Conservation (phyloP, 2,113 vertebrate species). For the Circaetus gallicus region DNA sequence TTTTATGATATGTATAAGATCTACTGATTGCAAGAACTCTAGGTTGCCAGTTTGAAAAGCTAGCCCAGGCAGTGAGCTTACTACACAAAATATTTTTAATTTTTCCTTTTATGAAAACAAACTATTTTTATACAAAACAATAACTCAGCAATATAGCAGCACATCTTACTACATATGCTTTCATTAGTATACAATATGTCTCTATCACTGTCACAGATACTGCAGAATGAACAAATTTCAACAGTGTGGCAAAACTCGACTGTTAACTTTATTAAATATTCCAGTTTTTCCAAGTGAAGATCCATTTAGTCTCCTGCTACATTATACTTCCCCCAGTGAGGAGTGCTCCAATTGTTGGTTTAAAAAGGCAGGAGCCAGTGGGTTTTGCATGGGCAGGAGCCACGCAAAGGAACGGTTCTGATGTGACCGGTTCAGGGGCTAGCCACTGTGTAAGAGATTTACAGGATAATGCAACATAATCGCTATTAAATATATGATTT, state of each 20-base stretch:
- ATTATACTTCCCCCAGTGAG: not conserved
- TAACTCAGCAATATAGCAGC: not conserved
- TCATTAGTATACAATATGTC: rapidly evolving
- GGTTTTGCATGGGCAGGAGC: not conserved
- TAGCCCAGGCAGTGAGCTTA: not conserved
- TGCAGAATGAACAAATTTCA: not conserved
- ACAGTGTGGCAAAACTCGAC: rapidly evolving
- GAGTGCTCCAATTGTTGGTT: not conserved
- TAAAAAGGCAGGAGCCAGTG: not conserved
- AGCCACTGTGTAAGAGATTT: rapidly evolving
- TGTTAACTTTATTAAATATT: not conserved
- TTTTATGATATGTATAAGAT: not conserved
- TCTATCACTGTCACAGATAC: not conserved
- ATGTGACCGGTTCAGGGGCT: not conserved
- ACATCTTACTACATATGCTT: not conserved
- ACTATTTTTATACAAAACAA: not conserved
- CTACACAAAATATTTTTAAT: not conserved
- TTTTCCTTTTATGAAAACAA: not conserved
- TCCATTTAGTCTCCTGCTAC: not conserved
- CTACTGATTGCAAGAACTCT: not conserved
- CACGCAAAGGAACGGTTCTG: not conserved
- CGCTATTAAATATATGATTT: rapidly evolving
- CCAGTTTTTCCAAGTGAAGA: not conserved
- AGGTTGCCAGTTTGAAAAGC: not conserved
- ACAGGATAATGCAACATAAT: rapidly evolving